Percentiles rank a stretch among this genome's conserved stretches.
Conservation (phyloP, 2,888 invertebrate species). For the Drosophila anomalipes region DNA sequence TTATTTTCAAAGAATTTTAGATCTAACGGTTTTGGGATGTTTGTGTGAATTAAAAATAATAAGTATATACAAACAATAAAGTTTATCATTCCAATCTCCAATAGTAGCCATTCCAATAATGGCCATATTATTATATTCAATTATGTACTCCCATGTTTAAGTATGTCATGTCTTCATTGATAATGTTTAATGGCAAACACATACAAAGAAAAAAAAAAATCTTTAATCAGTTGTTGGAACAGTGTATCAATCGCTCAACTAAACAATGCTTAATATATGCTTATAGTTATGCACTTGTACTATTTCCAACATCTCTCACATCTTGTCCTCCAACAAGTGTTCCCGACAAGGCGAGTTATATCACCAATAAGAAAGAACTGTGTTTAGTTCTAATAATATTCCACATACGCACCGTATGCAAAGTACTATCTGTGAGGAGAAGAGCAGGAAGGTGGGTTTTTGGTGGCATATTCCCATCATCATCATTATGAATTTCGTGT, state of each 20-base stretch:
- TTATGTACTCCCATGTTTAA: not conserved
- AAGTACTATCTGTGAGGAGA: not conserved
- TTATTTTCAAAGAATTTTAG: not conserved
- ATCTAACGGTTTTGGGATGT: not conserved
- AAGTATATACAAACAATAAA: not conserved
- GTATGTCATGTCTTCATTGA: not conserved
- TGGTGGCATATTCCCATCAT: constrained; percentile 38
- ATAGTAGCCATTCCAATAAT: no score
- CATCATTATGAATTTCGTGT: constrained; percentile 61
- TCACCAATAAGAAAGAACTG: constrained; percentile 7
- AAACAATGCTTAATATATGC: no score
- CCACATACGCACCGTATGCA: constrained; percentile 39
- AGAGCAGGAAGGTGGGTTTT: no score
- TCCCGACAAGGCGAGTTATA: constrained; percentile 6
- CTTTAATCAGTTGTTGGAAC: not conserved
- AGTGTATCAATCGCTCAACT: not conserved
- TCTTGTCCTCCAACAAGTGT: constrained; percentile 1
- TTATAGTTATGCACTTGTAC: not conserved
- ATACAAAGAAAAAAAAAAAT: not conserved
- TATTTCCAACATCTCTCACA: constrained; percentile 9
- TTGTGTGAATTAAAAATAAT: not conserved
- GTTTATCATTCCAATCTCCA: not conserved
- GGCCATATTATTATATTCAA: not conserved
- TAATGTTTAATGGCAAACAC: not conserved
- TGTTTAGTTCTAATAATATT: constrained; percentile 20